Evolutionary conservation across 92 coral and sea anemone species (phyloP), one percentile per base, ranked within the genome.

Genomic region (Epizoanthus stellaris): DNA sequence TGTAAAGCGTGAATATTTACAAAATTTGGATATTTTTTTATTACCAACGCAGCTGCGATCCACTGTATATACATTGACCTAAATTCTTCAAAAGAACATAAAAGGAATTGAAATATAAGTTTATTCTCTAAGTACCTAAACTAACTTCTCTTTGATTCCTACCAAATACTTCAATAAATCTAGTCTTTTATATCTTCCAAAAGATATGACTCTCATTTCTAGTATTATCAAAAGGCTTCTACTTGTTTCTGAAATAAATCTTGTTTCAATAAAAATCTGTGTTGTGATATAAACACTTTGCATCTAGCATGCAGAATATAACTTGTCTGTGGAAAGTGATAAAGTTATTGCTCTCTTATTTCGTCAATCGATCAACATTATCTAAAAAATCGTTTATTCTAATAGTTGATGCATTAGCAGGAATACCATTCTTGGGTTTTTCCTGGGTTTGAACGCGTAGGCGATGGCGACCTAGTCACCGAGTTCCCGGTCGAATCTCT

Each of bases 381-480:
- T 40, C 68, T 34, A 80, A 79, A 80, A 45, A 38, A 36, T n/a
- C 36, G 60, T 60, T 57, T 20, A 34, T 9, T 60, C 17, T 57
- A 13, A 2, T n/a, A 62, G 11, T 52, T 68, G 17, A 76, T 61
- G 54, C 34, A 14, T 89, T 82, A 91, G 53, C 91, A 91, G 4
- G 98, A 92, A 56, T 91, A 94, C 98, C 98, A 94, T 81, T 94
- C 98, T 30, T 86, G 67, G 23, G 72, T 75, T 85, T 91, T 90
- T 58, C 87, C 89, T 11, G 90, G 77, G 83, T 84, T 88, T 49
- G 89, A 65, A 17, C 93, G 74, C 30, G 93, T 85, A 3, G 93
- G 65, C 52, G 93, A 81, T 13, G 98, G 98, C 16, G 98, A 89
- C 9, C 92, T 88, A 20, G 95, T 67, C 20, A 86, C 71, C 1